Evolutionary conservation across 2,888 invertebrate species (phyloP).

Genomic region (Drosophila kanekoi): DNA sequence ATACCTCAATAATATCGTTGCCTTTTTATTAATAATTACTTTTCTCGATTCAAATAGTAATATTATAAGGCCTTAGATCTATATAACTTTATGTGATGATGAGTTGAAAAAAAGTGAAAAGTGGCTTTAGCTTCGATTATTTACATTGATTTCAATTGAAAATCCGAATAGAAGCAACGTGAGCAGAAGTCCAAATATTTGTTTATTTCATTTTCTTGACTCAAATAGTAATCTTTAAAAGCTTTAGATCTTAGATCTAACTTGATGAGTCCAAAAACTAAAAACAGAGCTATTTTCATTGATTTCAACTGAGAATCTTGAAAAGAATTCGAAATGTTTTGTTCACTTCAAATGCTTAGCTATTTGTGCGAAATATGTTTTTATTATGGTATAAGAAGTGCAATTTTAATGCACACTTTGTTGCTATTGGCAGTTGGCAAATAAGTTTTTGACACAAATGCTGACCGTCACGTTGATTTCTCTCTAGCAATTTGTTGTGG

Average conservation of each 20-base stretch:
- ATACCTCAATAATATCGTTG: too few relatives aligned
- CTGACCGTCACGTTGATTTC: slow-evolving; percentile 49
- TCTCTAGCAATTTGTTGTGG: slow-evolving; percentile 61
- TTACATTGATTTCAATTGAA: not conserved
- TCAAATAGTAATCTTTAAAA: too few relatives aligned
- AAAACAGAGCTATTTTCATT: not conserved
- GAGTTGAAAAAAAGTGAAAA: too few relatives aligned
- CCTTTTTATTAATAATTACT: too few relatives aligned
- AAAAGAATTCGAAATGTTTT: not conserved
- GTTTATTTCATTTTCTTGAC: not conserved
- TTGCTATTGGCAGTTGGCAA: slow-evolving; percentile 27
- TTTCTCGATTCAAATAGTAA: too few relatives aligned
- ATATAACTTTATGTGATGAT: too few relatives aligned
- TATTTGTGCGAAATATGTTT: not conserved
- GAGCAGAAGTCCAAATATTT: not conserved
- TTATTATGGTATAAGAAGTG: not conserved
- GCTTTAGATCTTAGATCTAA: too few relatives aligned
- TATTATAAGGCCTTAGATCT: too few relatives aligned
- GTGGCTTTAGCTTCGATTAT: too few relatives aligned
- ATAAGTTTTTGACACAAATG: slow-evolving; percentile 52
- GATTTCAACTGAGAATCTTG: not conserved
- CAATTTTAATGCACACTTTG: slow-evolving; percentile 35
- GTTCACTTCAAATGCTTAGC: not conserved
- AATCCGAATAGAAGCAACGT: not conserved
- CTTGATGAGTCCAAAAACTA: too few relatives aligned